Base-by-base conservation (phyloP, 2,888 invertebrate species). In the Clistopyga incitator region DNA sequence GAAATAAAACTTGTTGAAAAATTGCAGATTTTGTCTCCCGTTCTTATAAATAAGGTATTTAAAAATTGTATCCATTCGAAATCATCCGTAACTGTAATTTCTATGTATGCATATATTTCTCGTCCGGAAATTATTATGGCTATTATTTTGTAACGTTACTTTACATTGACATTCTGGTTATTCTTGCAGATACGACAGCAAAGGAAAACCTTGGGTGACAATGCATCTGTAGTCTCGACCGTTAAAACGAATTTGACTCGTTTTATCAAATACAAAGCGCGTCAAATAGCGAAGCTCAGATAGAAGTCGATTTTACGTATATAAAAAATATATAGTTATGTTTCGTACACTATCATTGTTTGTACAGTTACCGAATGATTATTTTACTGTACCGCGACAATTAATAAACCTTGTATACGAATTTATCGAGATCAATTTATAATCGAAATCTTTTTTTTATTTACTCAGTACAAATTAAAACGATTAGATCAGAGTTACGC, bases 231-330 rank as follows among this genome's bases (percentile, higher is more conserved):
- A n/a, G 95, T 97, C 2, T 94, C 95, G 74, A 97, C 97, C 4
- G 96, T 96, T 0, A 94, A 94, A 75, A 94, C 95, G 1, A 97
- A 97, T 92, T 93, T 97, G 85, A 94, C 95, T 3, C 94, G 96
- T 87, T 97, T 97, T 92, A 95, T 96, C 80, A 95, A 95, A 88
- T 97, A 97, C 91, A 96, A 96, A 91, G 94, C 92, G 52, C 38
- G 52, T 56, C 81, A 68, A 42, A 29, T 81, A 52, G 56, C 75
- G 20, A 71, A 81, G 15, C 78, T 75, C 20, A 64, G 15, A 54
- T 82, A 64, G 47, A 47, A 47, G 54, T 64, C 50, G 54, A 34
- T 29, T 20, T 25, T 38, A 13, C 29, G 59, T 29, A 38, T 29
- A 54, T 65, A n/a, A 56, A 10, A 45, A 65, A 15, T 56, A 45